Conservation (phyloP, 2,113 vertebrate genomes). For the Crotalus viridis region DNA sequence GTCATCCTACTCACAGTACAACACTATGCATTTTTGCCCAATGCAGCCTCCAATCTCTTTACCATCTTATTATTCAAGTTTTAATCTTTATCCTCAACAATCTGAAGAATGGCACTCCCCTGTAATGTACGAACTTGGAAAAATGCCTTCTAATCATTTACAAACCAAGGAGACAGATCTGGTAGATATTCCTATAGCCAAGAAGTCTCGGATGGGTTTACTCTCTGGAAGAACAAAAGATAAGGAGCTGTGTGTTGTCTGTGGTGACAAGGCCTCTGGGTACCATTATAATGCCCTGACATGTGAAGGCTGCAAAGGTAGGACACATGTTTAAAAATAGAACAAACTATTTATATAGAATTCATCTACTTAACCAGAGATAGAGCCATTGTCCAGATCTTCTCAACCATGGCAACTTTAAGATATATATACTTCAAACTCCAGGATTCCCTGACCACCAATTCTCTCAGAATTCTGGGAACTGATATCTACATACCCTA, state of each 20-base stretch:
- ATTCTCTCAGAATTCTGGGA: background rate
- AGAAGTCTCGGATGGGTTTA: slow-evolving; percentile 78
- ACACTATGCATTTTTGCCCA: slow-evolving; percentile 79
- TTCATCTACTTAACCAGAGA: background rate
- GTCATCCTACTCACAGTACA: slow-evolving; percentile 81
- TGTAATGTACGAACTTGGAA: slow-evolving; percentile 84
- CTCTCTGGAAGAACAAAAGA: slow-evolving; percentile 84
- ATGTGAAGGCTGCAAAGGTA: slow-evolving; percentile 99
- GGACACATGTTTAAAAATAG: slow-evolving; percentile 24
- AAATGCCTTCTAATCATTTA: slow-evolving; percentile 79
- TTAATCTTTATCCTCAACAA: slow-evolving; percentile 85
- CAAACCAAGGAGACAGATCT: slow-evolving; percentile 80
- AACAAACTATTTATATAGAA: background rate
- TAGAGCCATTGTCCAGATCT: background rate
- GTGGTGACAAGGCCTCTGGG: slow-evolving; percentile 95
- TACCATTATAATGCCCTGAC: slow-evolving; percentile 98
- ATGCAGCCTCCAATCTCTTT: slow-evolving; percentile 82
- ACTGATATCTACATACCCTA: background rate
- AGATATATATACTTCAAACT: background rate
- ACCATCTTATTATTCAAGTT: slow-evolving; percentile 83
- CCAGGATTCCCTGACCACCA: background rate
- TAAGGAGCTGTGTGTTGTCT: slow-evolving; percentile 95
- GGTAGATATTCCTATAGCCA: slow-evolving; percentile 74
- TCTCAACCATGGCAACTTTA: background rate
- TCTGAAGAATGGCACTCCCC: slow-evolving; percentile 89